These are phyloP conservation scores for Lophura nycthemera DNA, from an alignment of 2,113 vertebrate species.

Conservation along the genomic window DNA sequence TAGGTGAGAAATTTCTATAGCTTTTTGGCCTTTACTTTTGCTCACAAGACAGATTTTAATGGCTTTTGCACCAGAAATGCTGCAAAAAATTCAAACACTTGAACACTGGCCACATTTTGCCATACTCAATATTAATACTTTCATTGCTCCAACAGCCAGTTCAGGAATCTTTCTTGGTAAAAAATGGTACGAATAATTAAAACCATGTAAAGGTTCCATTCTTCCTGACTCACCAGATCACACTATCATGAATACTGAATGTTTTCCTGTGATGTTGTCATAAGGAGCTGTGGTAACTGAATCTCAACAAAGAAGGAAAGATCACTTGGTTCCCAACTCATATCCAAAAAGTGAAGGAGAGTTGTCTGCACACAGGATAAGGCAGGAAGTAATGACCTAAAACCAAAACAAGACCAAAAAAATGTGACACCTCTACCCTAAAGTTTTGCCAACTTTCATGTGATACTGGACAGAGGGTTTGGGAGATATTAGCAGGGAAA, in stretches of 20 bases:
- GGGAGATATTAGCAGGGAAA: neutral
- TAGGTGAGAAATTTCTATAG: neutral
- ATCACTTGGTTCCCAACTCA: constrained; percentile 93
- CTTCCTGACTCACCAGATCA: constrained; percentile 85
- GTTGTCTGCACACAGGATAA: constrained; percentile 93
- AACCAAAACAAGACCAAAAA: neutral
- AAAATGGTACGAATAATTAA: neutral
- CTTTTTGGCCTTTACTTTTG: neutral
- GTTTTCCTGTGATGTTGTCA: constrained; percentile 93
- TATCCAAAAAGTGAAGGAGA: constrained; percentile 92
- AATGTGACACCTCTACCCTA: neutral
- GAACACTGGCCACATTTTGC: neutral
- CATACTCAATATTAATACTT: neutral
- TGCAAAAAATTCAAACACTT: neutral
- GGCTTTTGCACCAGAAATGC: neutral
- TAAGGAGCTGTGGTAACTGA: constrained; percentile 89
- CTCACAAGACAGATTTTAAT: neutral
- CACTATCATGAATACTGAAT: constrained; percentile 93
- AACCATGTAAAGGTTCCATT: neutral
- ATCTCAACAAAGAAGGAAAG: constrained; percentile 91
- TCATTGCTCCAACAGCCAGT: neutral
- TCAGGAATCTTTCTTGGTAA: neutral
- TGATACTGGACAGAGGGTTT: neutral
- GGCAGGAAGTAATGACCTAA: constrained; percentile 89
- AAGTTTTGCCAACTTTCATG: neutral